These are phyloP conservation scores for Zaprionus ghesquierei DNA, from an alignment of 1,140 invertebrate species.

Conservation along the genomic window DNA sequence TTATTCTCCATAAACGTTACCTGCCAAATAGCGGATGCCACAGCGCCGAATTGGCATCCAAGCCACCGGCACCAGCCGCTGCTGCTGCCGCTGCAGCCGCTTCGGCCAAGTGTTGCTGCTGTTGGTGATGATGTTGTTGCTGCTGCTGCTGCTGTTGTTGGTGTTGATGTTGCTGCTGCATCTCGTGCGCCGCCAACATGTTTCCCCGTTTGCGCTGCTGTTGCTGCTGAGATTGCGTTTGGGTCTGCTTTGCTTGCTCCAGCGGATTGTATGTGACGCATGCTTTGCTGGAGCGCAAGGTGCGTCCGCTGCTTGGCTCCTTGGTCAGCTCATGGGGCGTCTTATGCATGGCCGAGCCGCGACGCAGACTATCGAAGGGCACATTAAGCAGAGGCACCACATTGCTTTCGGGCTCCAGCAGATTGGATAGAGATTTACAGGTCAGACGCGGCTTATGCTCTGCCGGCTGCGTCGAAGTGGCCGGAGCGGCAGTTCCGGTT, in stretches of 20 bases:
- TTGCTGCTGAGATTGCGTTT: slow-evolving; percentile 24
- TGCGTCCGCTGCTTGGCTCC: slow-evolving; percentile 50
- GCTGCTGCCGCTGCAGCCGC: slow-evolving; percentile 52
- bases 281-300: slow-evolving; percentile 65
- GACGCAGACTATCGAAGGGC: slow-evolving; percentile 62
- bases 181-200: slow-evolving; percentile 47
- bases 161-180: slow-evolving; percentile 58
- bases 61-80: slow-evolving; percentile 38
- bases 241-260: slow-evolving; percentile 58
- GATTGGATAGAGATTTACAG: slow-evolving; percentile 85
- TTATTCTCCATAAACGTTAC: no score
- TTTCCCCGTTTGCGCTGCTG: slow-evolving; percentile 56
- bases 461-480: slow-evolving; percentile 11
- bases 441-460: slow-evolving; percentile 84
- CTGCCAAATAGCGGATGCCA: slow-evolving; percentile 89
- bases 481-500: slow-evolving; percentile 10
- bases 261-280: slow-evolving; percentile 61
- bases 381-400: slow-evolving; percentile 66
- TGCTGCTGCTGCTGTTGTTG: slow-evolving; percentile 41
- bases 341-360: slow-evolving; percentile 39
- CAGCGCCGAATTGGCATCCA: slow-evolving; percentile 85
- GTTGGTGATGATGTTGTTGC: slow-evolving; percentile 29
- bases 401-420: slow-evolving; percentile 83
- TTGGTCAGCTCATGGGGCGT: slow-evolving; percentile 33
- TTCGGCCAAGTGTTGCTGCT: slow-evolving; percentile 50